A percentile compares a stretch with the other conserved stretches of the same genome.
Evolutionary conservation across 2,888 invertebrate genomes (phyloP).

Genomic region (Unio delphinus): DNA sequence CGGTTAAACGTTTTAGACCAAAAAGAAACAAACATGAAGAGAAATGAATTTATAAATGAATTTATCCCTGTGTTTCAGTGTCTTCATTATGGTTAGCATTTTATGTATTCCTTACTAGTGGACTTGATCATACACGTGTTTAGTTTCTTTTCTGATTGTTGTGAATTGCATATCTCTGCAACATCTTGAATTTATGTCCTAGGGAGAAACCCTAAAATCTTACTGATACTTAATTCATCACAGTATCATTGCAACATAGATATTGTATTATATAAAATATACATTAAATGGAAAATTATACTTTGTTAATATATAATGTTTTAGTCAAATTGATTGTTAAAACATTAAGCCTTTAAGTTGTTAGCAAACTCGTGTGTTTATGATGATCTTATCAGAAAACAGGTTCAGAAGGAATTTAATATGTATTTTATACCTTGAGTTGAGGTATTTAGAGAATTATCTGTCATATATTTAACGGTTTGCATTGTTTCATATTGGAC

Average conservation of each 20-base stretch:
- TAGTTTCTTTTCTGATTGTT: too few species aligned
- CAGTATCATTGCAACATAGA: constrained; percentile 37
- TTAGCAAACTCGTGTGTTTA: constrained; percentile 32
- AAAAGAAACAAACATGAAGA: too few species aligned
- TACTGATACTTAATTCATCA: too few species aligned
- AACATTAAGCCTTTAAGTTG: constrained; percentile 52
- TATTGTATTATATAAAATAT: constrained; percentile 49
- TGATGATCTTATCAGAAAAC: constrained; percentile 18
- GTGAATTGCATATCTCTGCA: too few species aligned
- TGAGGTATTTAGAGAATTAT: background rate
- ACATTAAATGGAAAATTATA: constrained; percentile 37
- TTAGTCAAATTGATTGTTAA: constrained; percentile 52
- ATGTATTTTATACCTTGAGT: background rate
- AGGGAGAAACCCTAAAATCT: too few species aligned
- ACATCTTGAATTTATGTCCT: too few species aligned
- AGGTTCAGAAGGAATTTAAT: background rate
- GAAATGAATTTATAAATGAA: too few species aligned
- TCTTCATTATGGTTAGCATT: too few species aligned
- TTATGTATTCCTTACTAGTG: too few species aligned
- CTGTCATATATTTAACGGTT: constrained; percentile 2
- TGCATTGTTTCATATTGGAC: constrained; percentile 7
- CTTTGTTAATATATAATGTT: constrained; percentile 48
- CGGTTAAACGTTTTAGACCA: too few species aligned
- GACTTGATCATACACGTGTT: too few species aligned
- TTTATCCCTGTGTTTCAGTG: too few species aligned